These are phyloP conservation scores for Melanotus villosus DNA, from an alignment of 2,888 invertebrate genomes.

Conservation along the genomic window DNA sequence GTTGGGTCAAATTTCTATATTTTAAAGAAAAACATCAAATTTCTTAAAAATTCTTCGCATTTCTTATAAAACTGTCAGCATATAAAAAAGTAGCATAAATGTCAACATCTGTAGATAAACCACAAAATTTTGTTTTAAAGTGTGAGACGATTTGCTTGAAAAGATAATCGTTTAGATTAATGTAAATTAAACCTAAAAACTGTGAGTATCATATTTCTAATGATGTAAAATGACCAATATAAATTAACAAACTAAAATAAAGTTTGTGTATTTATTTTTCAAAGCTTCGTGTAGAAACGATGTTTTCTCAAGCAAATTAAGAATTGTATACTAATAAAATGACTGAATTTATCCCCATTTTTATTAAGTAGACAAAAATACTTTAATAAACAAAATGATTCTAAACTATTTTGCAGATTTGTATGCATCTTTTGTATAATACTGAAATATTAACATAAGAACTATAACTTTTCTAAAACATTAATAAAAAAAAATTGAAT, in stretches of 20 bases:
- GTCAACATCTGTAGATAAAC: neutral
- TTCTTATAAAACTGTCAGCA: neutral
- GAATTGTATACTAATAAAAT: constrained; percentile 13
- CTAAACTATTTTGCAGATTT: too few species aligned
- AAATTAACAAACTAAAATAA: constrained; percentile 16
- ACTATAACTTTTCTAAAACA: too few species aligned
- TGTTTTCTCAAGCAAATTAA: neutral
- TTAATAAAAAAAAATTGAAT: too few species aligned
- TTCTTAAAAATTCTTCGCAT: too few species aligned
- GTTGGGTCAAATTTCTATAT: too few species aligned
- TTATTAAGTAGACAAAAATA: constrained; percentile 8
- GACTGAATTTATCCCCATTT: neutral
- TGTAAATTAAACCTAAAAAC: constrained; percentile 13
- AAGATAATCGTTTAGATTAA: constrained; percentile 8
- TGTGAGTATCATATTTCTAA: constrained; percentile 9
- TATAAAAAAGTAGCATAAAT: neutral
- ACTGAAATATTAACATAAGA: too few species aligned
- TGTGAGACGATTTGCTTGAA: constrained; percentile 6
- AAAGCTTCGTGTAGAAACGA: neutral
- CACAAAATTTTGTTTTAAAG: constrained; percentile 9
- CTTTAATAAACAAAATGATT: too few species aligned
- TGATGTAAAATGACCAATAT: neutral
- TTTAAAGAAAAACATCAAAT: too few species aligned
- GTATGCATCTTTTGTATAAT: too few species aligned
- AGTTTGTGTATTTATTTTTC: neutral